A percentile compares a stretch with the other conserved stretches of the same genome.
Evolutionary conservation across 2,113 vertebrate genomes (phyloP).

Genomic region (Geococcyx californianus): DNA sequence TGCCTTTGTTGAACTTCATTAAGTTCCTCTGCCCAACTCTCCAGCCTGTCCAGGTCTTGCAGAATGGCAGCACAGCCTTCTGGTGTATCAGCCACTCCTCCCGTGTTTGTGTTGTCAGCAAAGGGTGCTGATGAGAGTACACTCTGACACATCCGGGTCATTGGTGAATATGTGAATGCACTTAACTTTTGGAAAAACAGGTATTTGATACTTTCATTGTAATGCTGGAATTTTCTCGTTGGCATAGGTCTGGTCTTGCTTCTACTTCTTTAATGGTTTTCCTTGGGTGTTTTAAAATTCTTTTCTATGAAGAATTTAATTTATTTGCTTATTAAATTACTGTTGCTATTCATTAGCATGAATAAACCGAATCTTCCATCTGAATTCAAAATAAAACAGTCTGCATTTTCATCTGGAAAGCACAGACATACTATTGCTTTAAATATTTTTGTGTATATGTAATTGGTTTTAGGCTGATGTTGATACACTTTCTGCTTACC

Average conservation of each 20-base stretch:
- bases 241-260: not conserved
- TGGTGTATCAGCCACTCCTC: too few relatives aligned
- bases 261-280: not conserved
- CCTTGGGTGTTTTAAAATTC: not conserved
- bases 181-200: too few relatives aligned
- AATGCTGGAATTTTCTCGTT: not conserved
- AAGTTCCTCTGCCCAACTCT: too few relatives aligned
- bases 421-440: not conserved
- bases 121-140: too few relatives aligned
- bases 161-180: too few relatives aligned
- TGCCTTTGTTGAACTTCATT: too few relatives aligned
- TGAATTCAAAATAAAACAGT: not conserved
- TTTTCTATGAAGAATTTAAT: not conserved
- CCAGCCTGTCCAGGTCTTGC: too few relatives aligned
- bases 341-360: not conserved
- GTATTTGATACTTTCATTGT: not conserved
- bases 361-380: not conserved
- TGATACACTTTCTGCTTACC: not conserved
- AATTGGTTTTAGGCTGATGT: not conserved
- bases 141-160: too few relatives aligned
- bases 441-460: not conserved
- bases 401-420: not conserved
- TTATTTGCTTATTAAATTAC: not conserved
- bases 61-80: too few relatives aligned
- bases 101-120: too few relatives aligned